These are phyloP conservation scores for Ahaetulla prasina DNA, from an alignment of 2,113 vertebrate species.

Conservation along the genomic window DNA sequence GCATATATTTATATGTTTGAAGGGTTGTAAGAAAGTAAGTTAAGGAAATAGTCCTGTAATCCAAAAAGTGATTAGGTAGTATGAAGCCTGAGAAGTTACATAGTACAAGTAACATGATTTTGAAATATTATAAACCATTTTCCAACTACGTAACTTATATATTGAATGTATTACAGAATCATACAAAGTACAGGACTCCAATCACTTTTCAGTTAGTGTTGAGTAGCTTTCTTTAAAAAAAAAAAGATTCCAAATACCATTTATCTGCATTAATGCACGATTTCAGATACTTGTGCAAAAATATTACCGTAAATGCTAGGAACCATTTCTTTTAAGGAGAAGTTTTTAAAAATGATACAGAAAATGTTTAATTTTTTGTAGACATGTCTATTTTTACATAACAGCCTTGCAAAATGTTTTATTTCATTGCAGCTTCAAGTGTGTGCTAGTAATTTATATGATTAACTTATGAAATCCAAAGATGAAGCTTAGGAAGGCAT, in stretches of 20 bases:
- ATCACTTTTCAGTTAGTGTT: slow-evolving; percentile 36
- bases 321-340: slow-evolving; percentile 35
- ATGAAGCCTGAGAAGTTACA: not conserved
- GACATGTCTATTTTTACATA: slow-evolving; percentile 48
- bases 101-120: not conserved
- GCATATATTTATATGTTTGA: not conserved
- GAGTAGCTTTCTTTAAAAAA: slow-evolving; percentile 23
- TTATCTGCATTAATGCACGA: slow-evolving; percentile 11
- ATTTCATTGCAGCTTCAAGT: slow-evolving; percentile 42
- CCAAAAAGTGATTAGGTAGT: not conserved
- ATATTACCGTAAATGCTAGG: slow-evolving; percentile 7
- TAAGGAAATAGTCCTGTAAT: not conserved
- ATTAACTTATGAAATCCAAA: slow-evolving; percentile 58
- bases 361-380: slow-evolving; percentile 42
- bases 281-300: slow-evolving; percentile 7
- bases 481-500: slow-evolving; percentile 34
- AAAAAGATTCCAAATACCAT: slow-evolving; percentile 3
- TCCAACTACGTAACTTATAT: slow-evolving; percentile 35
- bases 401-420: slow-evolving; percentile 41
- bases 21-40: slow-evolving; percentile 12
- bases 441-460: slow-evolving; percentile 47
- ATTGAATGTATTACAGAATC: slow-evolving; percentile 9
- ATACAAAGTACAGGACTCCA: slow-evolving; percentile 12
- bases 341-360: slow-evolving; percentile 9
- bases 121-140: slow-evolving; percentile 21